Evolutionary conservation across 1,140 invertebrate genomes (phyloP).

Genomic region (Macrotrachela quadricornifera): DNA sequence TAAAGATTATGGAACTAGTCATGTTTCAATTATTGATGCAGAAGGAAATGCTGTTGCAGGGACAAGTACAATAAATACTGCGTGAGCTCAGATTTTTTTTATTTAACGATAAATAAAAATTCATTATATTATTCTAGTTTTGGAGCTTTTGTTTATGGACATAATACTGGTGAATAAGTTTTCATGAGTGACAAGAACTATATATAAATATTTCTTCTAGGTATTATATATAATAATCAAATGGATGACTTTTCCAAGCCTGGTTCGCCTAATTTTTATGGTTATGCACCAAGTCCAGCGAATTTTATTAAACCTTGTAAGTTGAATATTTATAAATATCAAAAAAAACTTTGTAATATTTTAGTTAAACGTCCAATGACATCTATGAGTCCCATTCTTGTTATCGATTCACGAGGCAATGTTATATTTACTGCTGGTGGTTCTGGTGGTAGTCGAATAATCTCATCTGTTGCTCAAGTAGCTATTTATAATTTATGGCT

Average conservation of each 20-base stretch:
- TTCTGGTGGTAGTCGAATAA: slow-evolving; percentile 73
- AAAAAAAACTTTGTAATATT: no score
- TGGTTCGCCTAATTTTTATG: slow-evolving; percentile 47
- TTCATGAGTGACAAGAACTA: no score
- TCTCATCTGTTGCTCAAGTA: slow-evolving; percentile 53
- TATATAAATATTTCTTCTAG: no score
- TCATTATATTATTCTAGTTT: slow-evolving; percentile 20
- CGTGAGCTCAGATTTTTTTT: slow-evolving; percentile 39
- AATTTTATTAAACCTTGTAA: slow-evolving; percentile 51
- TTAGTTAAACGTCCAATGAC: slow-evolving; percentile 56
- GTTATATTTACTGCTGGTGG: slow-evolving; percentile 57
- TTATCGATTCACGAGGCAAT: slow-evolving; percentile 43
- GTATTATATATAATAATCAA: slow-evolving; percentile 65
- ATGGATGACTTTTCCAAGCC: slow-evolving; percentile 86
- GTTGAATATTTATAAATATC: no score
- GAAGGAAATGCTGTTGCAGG: slow-evolving; percentile 77
- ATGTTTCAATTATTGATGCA: slow-evolving; percentile 57
- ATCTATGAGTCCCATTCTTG: slow-evolving; percentile 67
- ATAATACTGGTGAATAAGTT: slow-evolving; percentile 42
- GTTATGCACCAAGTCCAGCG: slow-evolving; percentile 45
- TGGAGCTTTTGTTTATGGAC: slow-evolving; percentile 26
- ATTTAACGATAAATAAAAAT: neutral
- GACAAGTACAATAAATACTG: slow-evolving; percentile 70
- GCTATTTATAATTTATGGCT: neutral
- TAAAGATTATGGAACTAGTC: slow-evolving; percentile 34